Conservation (phyloP, 2,797 vertebrate species). For the Notamacropus eugenii region DNA sequence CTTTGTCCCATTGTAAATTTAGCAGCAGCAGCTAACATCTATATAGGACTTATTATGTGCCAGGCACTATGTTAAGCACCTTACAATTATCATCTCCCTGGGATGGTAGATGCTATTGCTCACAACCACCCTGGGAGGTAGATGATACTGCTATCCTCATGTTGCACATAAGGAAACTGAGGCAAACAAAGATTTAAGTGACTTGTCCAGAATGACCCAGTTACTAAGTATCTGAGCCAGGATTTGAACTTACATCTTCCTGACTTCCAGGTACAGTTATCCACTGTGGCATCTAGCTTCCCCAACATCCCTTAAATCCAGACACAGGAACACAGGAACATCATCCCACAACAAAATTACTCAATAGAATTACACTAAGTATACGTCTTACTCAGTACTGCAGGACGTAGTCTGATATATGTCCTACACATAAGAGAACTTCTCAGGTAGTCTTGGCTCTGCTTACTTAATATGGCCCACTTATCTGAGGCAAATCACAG, state of each 20-base stretch:
- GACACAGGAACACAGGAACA: neutral
- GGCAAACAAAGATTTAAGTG: neutral
- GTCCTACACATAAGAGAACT: neutral
- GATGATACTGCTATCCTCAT: neutral
- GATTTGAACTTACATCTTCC: neutral
- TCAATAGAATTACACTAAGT: neutral
- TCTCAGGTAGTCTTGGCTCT: neutral
- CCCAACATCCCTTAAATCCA: neutral
- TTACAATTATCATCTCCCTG: neutral
- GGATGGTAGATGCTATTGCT: neutral
- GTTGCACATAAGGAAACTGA: neutral
- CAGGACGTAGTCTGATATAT: neutral
- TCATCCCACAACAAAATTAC: neutral
- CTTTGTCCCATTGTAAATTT: neutral
- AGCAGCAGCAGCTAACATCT: neutral
- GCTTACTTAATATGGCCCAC: neutral
- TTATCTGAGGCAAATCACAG: neutral
- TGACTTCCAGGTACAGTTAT: neutral
- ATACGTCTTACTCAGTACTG: neutral
- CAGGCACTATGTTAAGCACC: neutral
- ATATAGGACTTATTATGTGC: neutral
- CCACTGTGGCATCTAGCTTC: neutral
- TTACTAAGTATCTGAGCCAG: neutral
- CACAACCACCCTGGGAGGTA: neutral
- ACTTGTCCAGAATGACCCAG: neutral